Conservation (phyloP, 2,113 vertebrate species). For the Murina feae region DNA sequence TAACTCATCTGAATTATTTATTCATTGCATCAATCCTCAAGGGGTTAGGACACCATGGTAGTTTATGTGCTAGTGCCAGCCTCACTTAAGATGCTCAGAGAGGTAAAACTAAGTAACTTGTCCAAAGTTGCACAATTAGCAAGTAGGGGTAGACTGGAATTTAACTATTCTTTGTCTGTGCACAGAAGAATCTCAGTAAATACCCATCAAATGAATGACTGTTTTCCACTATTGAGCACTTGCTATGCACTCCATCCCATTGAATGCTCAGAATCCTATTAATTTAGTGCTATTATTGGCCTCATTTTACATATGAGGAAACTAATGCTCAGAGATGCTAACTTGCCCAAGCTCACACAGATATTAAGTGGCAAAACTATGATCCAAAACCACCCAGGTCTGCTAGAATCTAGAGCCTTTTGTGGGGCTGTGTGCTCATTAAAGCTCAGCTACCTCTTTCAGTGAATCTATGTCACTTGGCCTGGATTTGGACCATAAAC, state of each 20-base stretch:
- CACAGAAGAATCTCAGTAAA: neutral
- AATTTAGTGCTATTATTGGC: neutral
- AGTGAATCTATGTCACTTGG: neutral
- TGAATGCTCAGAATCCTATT: neutral
- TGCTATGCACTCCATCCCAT: neutral
- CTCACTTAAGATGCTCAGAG: neutral
- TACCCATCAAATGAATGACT: neutral
- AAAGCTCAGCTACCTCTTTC: neutral
- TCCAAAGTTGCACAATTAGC: neutral
- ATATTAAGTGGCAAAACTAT: neutral
- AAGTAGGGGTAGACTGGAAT: neutral
- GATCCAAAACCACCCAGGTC: neutral
- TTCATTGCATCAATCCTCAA: neutral
- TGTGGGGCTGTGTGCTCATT: neutral
- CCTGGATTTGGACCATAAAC: conserved; percentile 22
- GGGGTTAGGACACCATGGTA: too few relatives aligned
- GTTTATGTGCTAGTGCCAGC: neutral
- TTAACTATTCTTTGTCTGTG: neutral
- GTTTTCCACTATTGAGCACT: neutral
- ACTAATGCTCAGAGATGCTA: neutral
- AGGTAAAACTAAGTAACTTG: neutral
- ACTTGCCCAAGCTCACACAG: neutral
- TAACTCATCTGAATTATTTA: neutral
- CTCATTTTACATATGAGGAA: neutral
- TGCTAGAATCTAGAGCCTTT: neutral